Base-by-base conservation (phyloP, 1,140 invertebrate species). In the Cepaea nemoralis region DNA sequence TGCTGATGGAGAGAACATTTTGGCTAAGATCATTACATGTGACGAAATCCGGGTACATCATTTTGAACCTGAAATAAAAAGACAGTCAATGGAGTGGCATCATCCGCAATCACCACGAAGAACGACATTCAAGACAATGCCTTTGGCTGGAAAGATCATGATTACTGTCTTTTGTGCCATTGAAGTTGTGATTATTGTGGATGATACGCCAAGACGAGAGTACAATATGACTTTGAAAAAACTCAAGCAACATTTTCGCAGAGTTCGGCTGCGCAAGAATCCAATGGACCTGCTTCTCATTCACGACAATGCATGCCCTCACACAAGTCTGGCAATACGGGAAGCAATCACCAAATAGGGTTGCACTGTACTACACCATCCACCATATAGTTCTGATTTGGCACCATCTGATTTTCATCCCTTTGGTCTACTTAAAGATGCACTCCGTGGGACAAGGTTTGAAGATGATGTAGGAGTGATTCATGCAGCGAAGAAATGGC, bases 51-150 rank as follows among this genome's bases (percentile, higher is more conserved):
- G 59, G 59, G 59, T 5, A 63, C 59, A 63, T 63, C 59, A 63
- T 63, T 63, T 63, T 63, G 59, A 63, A 63, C 59, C n/a, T 63
- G 59, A 63, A 27, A 31, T 5, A 63, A 63, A 63, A 63, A 63
- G 59, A 63, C 59, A 63, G 59, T 63, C 59, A 63, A 2, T 31
- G 59, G 59, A 63, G n/a, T 63, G 27, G 27, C 59, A 63, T 63
- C n/a, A 63, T 63, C 59, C 59, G 5, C 59, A 63, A 63, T 31
- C 59, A 63, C 27, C 59, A 63, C 5, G 27, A 27, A 63, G 59
- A 55, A 63, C 27, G 59, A 63, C 6, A 63, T 63, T 63, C 59
- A 31, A 63, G n/a, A 63, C 59, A 63, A 63, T 16, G 27, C 27
- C 59, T 31, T 63, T 16, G 10, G 59, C 59, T 31, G 59, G 59